A percentile compares a stretch with the other conserved stretches of the same genome.
These are phyloP conservation scores for Epizoanthus fatuus DNA, from an alignment of 92 coral and sea anemone species.

Conservation along the genomic window DNA sequence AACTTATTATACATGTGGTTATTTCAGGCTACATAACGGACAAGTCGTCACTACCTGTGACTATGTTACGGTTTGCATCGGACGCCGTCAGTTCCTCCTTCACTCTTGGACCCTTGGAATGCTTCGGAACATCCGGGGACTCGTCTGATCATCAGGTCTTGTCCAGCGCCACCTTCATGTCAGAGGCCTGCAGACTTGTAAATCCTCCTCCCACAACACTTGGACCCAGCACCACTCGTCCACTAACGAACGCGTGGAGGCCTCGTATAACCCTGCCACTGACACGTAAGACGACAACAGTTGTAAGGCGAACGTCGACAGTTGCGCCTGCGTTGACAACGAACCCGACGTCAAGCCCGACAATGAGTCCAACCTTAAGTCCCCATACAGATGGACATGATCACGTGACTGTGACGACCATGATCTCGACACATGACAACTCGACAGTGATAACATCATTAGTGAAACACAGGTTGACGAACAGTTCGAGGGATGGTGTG, in stretches of 20 bases:
- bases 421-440: slow-evolving; percentile 83
- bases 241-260: slow-evolving; percentile 21
- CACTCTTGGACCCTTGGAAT: slow-evolving; percentile 94
- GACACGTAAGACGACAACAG: slow-evolving; percentile 30
- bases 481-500: slow-evolving; percentile 74
- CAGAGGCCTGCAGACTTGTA: slow-evolving; percentile 78
- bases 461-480: slow-evolving; percentile 76
- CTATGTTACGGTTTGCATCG: slow-evolving; percentile 76
- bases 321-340: slow-evolving; percentile 22
- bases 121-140: slow-evolving; percentile 78
- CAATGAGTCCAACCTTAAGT: slow-evolving; percentile 49
- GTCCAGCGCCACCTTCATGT: slow-evolving; percentile 64
- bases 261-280: slow-evolving; percentile 25
- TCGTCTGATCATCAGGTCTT: slow-evolving; percentile 24
- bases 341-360: slow-evolving; percentile 41
- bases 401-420: slow-evolving; percentile 91
- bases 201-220: slow-evolving; percentile 81
- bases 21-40: slow-evolving; percentile 84
- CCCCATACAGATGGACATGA: slow-evolving; percentile 46
- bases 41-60: slow-evolving; percentile 88
- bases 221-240: slow-evolving; percentile 38
- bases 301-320: slow-evolving; percentile 19
- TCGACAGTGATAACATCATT: slow-evolving; percentile 87
- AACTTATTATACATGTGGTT: background rate
- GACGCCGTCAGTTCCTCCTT: slow-evolving; percentile 83